Conservation (phyloP, 2,888 invertebrate genomes). For the Trisateles emortualis region DNA sequence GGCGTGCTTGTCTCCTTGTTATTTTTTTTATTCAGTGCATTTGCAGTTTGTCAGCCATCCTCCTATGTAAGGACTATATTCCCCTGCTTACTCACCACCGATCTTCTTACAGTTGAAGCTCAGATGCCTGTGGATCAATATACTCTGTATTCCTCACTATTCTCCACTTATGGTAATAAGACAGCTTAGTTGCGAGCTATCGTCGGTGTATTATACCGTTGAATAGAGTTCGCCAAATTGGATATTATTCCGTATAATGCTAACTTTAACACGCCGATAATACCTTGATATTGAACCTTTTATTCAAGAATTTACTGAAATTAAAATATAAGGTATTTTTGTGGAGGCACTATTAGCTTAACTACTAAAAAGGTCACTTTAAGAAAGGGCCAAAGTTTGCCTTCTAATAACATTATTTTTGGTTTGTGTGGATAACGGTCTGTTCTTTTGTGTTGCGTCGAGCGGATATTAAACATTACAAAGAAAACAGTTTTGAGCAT, state of each 20-base stretch:
- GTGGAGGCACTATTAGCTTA: constrained; percentile 9
- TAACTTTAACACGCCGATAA: background rate
- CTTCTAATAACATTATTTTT: constrained; percentile 4
- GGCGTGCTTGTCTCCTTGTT: too few species aligned
- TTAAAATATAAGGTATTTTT: constrained; percentile 13
- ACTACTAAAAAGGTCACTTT: constrained; percentile 16
- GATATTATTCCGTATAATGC: background rate
- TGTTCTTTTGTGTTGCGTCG: background rate
- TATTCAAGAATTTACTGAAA: constrained; percentile 9
- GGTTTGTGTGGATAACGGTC: constrained; percentile 1
- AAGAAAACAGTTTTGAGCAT: background rate
- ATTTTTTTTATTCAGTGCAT: too few species aligned
- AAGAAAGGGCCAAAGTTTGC: constrained; percentile 9
- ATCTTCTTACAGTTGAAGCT: background rate
- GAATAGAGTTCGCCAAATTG: background rate
- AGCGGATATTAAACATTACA: background rate
- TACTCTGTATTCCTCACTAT: background rate
- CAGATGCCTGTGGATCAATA: background rate
- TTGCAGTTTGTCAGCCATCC: too few species aligned
- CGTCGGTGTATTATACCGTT: background rate
- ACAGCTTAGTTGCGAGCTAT: background rate
- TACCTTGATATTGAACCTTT: constrained; percentile 1
- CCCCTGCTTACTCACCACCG: too few species aligned
- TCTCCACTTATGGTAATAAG: background rate
- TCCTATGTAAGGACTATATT: too few species aligned